Base-by-base conservation (phyloP, 2,888 invertebrate genomes). In the Eristalinus sepulchralis region DNA sequence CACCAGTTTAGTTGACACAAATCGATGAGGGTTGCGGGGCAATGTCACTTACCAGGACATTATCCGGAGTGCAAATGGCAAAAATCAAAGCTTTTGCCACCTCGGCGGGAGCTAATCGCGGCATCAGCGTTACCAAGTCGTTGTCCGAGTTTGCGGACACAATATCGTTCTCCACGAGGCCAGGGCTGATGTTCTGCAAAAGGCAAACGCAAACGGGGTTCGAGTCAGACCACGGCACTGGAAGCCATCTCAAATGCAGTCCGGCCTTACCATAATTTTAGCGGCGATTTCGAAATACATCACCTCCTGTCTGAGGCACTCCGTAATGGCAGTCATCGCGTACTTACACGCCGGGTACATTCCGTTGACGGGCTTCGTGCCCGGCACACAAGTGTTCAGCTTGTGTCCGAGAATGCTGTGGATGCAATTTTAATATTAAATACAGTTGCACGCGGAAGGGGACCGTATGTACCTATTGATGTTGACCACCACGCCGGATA, bases 401-500 rank as follows among this genome's bases (percentile, higher is more conserved):
- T 89, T 90, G 75, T 90, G 90, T 13, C 90, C 90, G 57, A 90
- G 88, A 85, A 90, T 89, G 71, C 90, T 89, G 66, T 60, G 81
- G 82, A 62, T 73, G 24, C 57, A 73, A 73, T 81, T 83, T 83
- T 55, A 68, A 79, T 82, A 64, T 72, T 76, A 66, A 82, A 82
- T 64, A 77, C 24, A 60, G 36, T 34, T 71, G 22, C 57, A 57
- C 20, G 22, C 31, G 36, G 9, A 6, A 8, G 73, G 11, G 34
- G 33, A 71, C 75, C n/a, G n/a, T n/a, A n/a, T n/a, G 53, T 36
- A 89, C 89, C 89, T 89, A 88, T 90, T 90, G 36, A 90, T 89
- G 79, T 90, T 90, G 13, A 90, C 88, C 53, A 90, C 84, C 36
- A 89, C 84, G n/a, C 94, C 94, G 34, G 93, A 91, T 0, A 93